Percentiles rank a stretch among this genome's conserved stretches.
Conservation (phyloP, 2,113 vertebrate genomes). For the Psephotus haematonotus region DNA sequence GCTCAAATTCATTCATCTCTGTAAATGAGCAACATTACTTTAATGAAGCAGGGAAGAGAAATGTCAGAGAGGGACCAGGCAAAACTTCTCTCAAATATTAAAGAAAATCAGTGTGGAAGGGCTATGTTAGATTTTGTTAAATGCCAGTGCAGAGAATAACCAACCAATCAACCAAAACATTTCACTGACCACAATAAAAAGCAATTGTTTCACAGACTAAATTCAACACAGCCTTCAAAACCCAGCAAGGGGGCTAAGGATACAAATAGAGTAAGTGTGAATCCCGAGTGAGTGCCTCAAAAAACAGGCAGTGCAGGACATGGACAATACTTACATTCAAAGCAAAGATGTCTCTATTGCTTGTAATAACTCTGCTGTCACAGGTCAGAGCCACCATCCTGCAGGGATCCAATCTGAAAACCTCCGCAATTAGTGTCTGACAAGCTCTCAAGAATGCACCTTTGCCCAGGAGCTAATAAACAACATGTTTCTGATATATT, state of each 20-base stretch:
- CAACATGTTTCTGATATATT: background rate
- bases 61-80: accelerated
- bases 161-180: background rate
- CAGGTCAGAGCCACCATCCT: background rate
- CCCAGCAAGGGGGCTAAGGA: background rate
- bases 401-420: background rate
- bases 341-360: background rate
- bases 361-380: accelerated
- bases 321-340: background rate
- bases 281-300: background rate
- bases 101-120: background rate
- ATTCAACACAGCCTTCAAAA: background rate
- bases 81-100: background rate
- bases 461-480: background rate
- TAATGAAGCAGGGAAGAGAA: background rate
- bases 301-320: background rate
- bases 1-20: background rate
- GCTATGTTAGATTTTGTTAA: background rate
- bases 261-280: background rate
- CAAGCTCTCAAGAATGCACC: background rate
- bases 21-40: background rate
- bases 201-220: background rate
- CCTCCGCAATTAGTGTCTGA: accelerated
- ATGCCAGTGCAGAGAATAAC: background rate
- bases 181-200: background rate